phyloP scores from a whole-genome alignment of 2,113 vertebrate species.

The Nycticryphes semicollaris region DNA sequence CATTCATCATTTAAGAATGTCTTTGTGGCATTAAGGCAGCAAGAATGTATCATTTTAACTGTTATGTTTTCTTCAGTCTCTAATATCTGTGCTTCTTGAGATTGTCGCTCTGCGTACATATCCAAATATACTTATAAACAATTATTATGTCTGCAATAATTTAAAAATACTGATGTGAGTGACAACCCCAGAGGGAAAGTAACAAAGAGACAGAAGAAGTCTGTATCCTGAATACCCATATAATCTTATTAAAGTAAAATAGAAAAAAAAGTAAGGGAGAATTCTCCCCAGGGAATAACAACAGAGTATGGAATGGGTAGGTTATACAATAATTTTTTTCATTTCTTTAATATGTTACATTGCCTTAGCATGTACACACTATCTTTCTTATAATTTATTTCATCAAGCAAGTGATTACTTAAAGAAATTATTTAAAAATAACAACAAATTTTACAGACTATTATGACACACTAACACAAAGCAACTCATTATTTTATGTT shows the following conservation, averaged over 20 bases:
- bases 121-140: slow-evolving; percentile 16
- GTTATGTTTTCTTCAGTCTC: background rate
- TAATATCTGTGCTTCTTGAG: background rate
- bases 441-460: background rate
- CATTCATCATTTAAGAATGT: slow-evolving; percentile 9
- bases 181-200: slow-evolving; percentile 41
- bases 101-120: background rate
- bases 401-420: background rate
- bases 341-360: background rate
- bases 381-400: background rate
- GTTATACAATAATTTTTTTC: background rate
- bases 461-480: background rate
- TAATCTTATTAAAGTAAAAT: slow-evolving; percentile 30
- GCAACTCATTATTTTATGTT: background rate
- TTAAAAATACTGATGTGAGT: slow-evolving; percentile 13
- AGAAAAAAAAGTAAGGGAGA: slow-evolving; percentile 15
- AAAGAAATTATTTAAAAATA: background rate
- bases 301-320: background rate
- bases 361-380: background rate
- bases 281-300: background rate
- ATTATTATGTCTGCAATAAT: background rate
- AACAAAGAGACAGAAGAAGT: background rate
- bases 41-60: slow-evolving; percentile 18
- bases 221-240: background rate
- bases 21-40: slow-evolving; percentile 16